Evolutionary conservation across 2,888 invertebrate species (phyloP).

Genomic region (Dolomedes plantarius): DNA sequence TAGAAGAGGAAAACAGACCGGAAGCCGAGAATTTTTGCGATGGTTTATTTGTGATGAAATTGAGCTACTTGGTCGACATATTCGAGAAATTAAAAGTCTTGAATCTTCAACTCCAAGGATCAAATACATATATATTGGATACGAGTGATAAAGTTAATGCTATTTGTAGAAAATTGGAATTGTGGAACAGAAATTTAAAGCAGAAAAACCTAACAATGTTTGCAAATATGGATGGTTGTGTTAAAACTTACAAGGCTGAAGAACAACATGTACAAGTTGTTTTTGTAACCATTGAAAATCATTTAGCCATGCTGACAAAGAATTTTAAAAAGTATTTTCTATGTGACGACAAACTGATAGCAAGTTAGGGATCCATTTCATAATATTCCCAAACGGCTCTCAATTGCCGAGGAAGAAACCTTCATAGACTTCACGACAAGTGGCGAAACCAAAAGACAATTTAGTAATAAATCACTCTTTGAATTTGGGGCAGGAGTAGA

Average conservation of each 20-base stretch:
- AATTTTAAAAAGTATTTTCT: conserved; percentile 31
- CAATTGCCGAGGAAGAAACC: too few relatives aligned
- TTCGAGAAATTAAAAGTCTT: conserved; percentile 35
- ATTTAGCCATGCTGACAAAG: neutral
- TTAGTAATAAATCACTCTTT: too few relatives aligned
- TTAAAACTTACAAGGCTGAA: conserved; percentile 15
- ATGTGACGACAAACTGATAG: conserved; percentile 45
- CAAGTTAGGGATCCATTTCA: conserved; percentile 62
- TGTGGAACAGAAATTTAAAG: conserved; percentile 55
- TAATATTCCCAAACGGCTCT: conserved; percentile 23
- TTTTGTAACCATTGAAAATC: conserved; percentile 9
- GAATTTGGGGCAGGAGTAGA: too few relatives aligned
- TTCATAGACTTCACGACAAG: too few relatives aligned
- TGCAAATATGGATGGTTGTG: conserved; percentile 33
- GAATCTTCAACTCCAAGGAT: conserved; percentile 15
- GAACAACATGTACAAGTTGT: conserved; percentile 13
- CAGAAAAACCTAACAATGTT: conserved; percentile 42
- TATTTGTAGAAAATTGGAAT: conserved; percentile 52
- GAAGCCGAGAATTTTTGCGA: conserved; percentile 49
- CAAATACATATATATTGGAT: conserved; percentile 1
- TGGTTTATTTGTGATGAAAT: conserved; percentile 56
- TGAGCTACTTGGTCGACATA: conserved; percentile 55
- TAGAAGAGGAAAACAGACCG: conserved; percentile 44
- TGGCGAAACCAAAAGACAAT: too few relatives aligned
- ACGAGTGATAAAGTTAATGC: conserved; percentile 33